A percentile compares a stretch with the other conserved stretches of the same genome.
Evolutionary conservation across 2,113 vertebrate species (phyloP).

Genomic region (Percopsis transmontana): DNA sequence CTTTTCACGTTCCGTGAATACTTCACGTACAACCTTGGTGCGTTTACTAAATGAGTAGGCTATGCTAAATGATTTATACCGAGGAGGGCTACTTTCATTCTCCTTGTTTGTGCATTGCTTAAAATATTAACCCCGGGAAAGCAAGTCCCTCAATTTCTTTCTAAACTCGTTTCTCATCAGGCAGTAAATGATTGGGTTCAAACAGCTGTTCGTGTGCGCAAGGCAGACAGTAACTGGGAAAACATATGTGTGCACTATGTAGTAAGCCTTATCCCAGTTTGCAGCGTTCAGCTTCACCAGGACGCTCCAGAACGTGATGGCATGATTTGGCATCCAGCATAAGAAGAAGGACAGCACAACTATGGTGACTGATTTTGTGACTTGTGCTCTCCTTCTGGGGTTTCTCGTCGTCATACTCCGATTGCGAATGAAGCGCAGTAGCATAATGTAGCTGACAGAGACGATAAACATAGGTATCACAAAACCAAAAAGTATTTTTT

Average conservation of each 20-base stretch:
- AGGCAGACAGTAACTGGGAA: conserved; percentile 81
- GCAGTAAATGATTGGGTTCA: conserved; percentile 82
- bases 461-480: conserved; percentile 74
- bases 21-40: conserved; percentile 15
- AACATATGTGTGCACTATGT: conserved; percentile 77
- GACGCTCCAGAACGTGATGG: conserved; percentile 81
- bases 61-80: no score
- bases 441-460: conserved; percentile 73
- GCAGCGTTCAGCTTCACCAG: conserved; percentile 78
- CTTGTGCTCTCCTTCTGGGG: conserved; percentile 59
- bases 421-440: conserved; percentile 68
- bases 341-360: conserved; percentile 71
- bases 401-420: conserved; percentile 68
- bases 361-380: conserved; percentile 69
- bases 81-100: no score
- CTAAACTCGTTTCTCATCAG: conserved; percentile 78
- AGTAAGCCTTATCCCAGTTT: conserved; percentile 75
- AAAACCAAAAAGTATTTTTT: conserved; percentile 74
- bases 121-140: conserved; percentile 45
- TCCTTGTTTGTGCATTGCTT: no score
- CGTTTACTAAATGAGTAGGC: conserved; percentile 5
- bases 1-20: background rate
- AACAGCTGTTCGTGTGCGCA: conserved; percentile 81
- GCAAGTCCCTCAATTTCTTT: conserved; percentile 63
- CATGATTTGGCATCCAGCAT: conserved; percentile 76